These are phyloP conservation scores for Brachylomia viminalis DNA, from an alignment of 2,888 invertebrate species.

Conservation along the genomic window DNA sequence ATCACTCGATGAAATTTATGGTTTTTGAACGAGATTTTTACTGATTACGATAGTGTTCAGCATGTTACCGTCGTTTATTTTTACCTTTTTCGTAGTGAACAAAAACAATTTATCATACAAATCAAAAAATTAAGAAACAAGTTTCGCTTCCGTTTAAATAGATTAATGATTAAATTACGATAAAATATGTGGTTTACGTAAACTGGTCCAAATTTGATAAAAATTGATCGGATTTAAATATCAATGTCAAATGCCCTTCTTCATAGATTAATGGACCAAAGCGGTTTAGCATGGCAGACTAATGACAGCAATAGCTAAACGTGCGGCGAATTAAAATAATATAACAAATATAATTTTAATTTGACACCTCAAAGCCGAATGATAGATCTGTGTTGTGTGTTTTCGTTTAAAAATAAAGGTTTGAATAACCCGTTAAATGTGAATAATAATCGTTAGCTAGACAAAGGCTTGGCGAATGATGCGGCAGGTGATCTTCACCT, in stretches of 20 bases:
- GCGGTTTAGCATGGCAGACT: conserved; percentile 19
- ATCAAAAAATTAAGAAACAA: conserved; percentile 31
- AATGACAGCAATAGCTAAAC: conserved; percentile 32
- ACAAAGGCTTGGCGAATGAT: conserved; percentile 63
- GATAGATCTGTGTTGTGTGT: conserved; percentile 40
- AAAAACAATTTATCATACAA: conserved; percentile 16
- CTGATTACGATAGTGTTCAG: not conserved
- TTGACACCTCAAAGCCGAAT: conserved; percentile 38
- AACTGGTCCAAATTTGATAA: conserved; percentile 50
- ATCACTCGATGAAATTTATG: conserved; percentile 17
- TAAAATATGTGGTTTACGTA: conserved; percentile 27
- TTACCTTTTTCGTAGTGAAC: not conserved
- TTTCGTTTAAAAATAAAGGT: conserved; percentile 39
- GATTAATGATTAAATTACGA: conserved; percentile 19
- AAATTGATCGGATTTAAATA: conserved; percentile 52
- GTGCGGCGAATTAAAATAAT: conserved; percentile 12
- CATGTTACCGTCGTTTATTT: not conserved
- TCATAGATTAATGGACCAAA: conserved; percentile 39
- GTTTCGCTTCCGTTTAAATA: conserved; percentile 51
- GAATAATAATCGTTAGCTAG: conserved; percentile 42
- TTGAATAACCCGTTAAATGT: conserved; percentile 18
- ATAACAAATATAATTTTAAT: conserved; percentile 31
- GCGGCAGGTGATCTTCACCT: conserved; percentile 72
- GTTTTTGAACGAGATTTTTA: not conserved
- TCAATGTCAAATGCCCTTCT: conserved; percentile 61